These are phyloP conservation scores for Apostichopus californicus DNA, from an alignment of 35 echinoderm and acorn worm species.

Conservation along the genomic window DNA sequence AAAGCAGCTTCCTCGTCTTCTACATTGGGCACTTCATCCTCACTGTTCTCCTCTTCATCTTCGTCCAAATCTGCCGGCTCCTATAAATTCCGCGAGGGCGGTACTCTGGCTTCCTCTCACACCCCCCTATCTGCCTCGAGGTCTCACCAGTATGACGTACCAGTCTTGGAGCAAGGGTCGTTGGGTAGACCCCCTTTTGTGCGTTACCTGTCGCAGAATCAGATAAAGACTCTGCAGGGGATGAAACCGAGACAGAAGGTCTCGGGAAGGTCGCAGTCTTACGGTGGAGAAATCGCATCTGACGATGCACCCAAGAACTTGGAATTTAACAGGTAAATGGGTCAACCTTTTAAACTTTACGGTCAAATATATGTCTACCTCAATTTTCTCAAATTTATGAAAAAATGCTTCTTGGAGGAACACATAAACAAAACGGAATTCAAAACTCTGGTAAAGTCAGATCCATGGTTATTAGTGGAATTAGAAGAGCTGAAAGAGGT, in stretches of 20 bases:
- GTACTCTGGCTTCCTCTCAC: not conserved
- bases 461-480: too few species aligned
- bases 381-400: too few species aligned
- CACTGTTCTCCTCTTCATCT: not conserved
- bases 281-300: not conserved
- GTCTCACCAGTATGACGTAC: conserved; percentile 16
- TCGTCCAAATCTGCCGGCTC: not conserved
- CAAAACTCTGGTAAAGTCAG: too few species aligned
- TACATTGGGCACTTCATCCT: not conserved
- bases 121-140: conserved; percentile 10
- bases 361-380: too few species aligned
- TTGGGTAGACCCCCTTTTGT: conserved; percentile 26
- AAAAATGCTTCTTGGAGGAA: too few species aligned
- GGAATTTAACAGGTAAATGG: too few species aligned
- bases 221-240: conserved; percentile 4
- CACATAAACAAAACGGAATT: too few species aligned
- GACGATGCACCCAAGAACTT: not conserved
- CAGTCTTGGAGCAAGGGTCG: conserved; percentile 12
- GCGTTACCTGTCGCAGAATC: conserved; percentile 31
- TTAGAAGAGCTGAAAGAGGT: too few species aligned
- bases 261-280: conserved; percentile 24
- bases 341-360: too few species aligned
- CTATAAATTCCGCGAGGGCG: not conserved
- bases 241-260: conserved; percentile 25
- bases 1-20: not conserved